Percentiles rank a stretch among this genome's conserved stretches.
These are phyloP conservation scores for Corydoras sp. DNA, from an alignment of 2,113 vertebrate species.

Conservation along the genomic window DNA sequence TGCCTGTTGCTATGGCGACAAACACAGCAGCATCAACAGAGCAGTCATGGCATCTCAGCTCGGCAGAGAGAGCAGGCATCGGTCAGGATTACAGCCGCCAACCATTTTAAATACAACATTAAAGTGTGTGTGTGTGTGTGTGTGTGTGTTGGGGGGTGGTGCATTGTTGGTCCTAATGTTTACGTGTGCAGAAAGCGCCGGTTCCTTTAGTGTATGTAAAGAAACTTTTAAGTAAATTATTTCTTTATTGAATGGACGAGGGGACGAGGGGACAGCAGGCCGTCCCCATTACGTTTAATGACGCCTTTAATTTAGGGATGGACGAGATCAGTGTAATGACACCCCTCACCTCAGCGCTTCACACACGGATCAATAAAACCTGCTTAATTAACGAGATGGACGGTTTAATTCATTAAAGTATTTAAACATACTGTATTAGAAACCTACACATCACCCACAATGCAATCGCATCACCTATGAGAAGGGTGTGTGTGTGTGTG, in stretches of 20 bases:
- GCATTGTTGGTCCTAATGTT: too few relatives aligned
- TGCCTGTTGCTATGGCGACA: conserved; percentile 43
- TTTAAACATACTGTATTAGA: too few relatives aligned
- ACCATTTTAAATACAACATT: not conserved
- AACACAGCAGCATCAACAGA: conserved; percentile 36
- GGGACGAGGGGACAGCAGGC: conserved; percentile 16
- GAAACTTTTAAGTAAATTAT: not conserved
- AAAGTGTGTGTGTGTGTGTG: too few relatives aligned
- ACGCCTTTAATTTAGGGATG: not conserved
- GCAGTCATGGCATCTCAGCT: conserved; percentile 13
- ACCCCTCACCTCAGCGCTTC: too few relatives aligned
- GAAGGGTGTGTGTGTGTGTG: too few relatives aligned
- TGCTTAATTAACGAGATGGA: too few relatives aligned
- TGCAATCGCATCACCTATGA: too few relatives aligned
- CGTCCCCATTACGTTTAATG: conserved; percentile 29
- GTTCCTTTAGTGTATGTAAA: not conserved
- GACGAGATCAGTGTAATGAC: not conserved
- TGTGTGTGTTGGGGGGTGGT: too few relatives aligned
- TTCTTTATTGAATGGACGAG: not conserved
- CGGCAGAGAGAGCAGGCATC: not conserved
- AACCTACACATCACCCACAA: too few relatives aligned
- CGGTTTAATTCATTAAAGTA: too few relatives aligned
- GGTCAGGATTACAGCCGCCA: conserved; percentile 5
- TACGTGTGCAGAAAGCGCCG: too few relatives aligned
- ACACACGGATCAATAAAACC: too few relatives aligned